Evolutionary conservation across 2,888 invertebrate species (phyloP).

Genomic region (Acanthosoma haemorrhoidale): DNA sequence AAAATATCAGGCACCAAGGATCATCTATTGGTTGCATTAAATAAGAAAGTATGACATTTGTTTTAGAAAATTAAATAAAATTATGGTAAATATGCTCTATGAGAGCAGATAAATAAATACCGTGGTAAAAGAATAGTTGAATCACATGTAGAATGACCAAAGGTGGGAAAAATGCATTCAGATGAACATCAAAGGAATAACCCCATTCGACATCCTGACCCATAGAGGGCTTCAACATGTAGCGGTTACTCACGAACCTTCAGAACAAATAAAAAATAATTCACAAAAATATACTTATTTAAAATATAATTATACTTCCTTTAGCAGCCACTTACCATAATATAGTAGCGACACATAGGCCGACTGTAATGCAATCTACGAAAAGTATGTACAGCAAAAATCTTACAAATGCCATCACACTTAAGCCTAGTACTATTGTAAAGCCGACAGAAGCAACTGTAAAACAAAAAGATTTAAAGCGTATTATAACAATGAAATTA

Average conservation of each 20-base stretch:
- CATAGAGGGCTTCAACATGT: conserved; percentile 60
- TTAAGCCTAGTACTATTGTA: conserved; percentile 68
- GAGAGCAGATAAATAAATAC: conserved; percentile 50
- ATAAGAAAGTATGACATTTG: neutral
- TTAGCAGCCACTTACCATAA: conserved; percentile 33
- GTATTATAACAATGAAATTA: conserved; percentile 29
- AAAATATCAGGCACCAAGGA: neutral
- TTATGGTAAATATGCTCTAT: neutral
- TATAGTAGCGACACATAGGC: conserved; percentile 76
- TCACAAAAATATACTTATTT: neutral
- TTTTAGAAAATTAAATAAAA: too few relatives aligned
- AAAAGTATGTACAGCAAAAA: conserved; percentile 88
- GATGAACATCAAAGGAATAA: conserved; percentile 95
- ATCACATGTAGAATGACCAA: conserved; percentile 88
- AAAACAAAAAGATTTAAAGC: conserved; percentile 30
- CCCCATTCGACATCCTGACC: conserved; percentile 93
- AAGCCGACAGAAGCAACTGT: conserved; percentile 86
- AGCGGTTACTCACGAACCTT: conserved; percentile 78
- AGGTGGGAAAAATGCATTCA: conserved; percentile 98
- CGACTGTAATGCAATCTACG: conserved; percentile 88
- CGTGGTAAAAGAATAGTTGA: conserved; percentile 80
- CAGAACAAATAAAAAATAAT: neutral
- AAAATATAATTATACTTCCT: neutral
- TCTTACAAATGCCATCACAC: conserved; percentile 63
- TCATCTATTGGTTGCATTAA: neutral